A percentile compares a stretch with the other conserved stretches of the same genome.
These are phyloP conservation scores for Drosophila robusta DNA, from an alignment of 2,888 invertebrate genomes.

Conservation along the genomic window DNA sequence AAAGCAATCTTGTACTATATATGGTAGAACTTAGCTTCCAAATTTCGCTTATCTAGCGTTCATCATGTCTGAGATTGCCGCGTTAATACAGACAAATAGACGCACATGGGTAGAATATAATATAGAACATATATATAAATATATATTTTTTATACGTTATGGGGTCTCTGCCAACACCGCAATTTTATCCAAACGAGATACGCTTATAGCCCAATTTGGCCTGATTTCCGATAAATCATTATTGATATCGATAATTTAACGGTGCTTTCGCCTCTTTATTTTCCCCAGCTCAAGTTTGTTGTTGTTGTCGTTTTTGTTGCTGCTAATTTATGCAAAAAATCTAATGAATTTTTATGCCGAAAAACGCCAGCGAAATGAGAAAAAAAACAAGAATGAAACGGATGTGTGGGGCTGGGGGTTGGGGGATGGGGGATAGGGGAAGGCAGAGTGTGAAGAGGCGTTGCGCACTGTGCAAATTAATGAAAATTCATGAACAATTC, in stretches of 20 bases:
- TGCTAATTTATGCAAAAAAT: conserved; percentile 72
- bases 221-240: conserved; percentile 7
- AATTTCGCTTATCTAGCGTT: too few relatives aligned
- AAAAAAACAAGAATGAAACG: conserved; percentile 7
- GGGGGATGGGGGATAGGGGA: not conserved
- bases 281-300: not conserved
- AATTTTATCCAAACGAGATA: too few relatives aligned
- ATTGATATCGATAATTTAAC: conserved; percentile 13
- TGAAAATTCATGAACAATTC: conserved; percentile 75
- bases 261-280: not conserved
- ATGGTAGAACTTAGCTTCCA: too few relatives aligned
- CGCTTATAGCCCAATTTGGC: not conserved
- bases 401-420: too few relatives aligned
- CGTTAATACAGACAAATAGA: too few relatives aligned
- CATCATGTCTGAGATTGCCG: too few relatives aligned
- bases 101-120: too few relatives aligned
- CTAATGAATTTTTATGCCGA: conserved; percentile 71
- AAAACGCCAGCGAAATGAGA: conserved; percentile 31
- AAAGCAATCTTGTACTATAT: too few relatives aligned
- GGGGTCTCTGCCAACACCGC: too few relatives aligned
- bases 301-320: conserved; percentile 22
- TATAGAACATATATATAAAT: too few relatives aligned
- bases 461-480: conserved; percentile 56
- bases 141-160: too few relatives aligned
- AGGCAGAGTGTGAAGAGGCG: not conserved